Base-by-base conservation (phyloP, 1,140 invertebrate species). In the Euura saliciscinereae region DNA sequence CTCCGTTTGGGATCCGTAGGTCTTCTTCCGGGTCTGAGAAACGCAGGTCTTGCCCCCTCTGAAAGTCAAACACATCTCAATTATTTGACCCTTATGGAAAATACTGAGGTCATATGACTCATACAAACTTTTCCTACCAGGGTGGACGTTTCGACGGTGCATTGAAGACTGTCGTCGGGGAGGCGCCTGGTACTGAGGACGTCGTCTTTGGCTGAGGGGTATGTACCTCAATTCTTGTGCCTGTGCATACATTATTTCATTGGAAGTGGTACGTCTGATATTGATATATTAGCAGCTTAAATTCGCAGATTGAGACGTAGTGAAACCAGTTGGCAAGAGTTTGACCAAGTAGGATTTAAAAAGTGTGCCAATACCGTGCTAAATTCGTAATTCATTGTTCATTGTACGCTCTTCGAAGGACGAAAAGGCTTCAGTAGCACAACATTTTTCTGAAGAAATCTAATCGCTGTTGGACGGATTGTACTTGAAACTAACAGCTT, bases 61-160 rank as follows among this genome's bases (percentile, higher is more conserved):
- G 66, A 2, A 68, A 77, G 74, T 10, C 44, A 46, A 11, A 44
- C 73, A 66, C 59, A 72, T 10, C 10, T 70, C 68, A 46, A 70
- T 28, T 28, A 28, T 28, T 28, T 28, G 28, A 28, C 28, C 28
- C 28, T 28, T 28, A 28, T 28, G 28, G 28, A 28, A 28, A 28
- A 28, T 28, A 28, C 28, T 28, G 28, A 28, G 28, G 28, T 28
- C 28, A 28, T 28, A 1, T 28, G 28, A 28, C 28, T 28, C 1
- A 28, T 28, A 28, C 28, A 28, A 28, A 28, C 28, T 28, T 67
- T 67, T 42, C 11, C 10, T 72, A 86, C 85, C 84, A 79, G 80
- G 69, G 46, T 82, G 83, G 74, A 86, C 81, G 66, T 86, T 86
- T 71, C 85, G 78, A 69, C 86, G 71, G 70, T 86, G 86, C 10